These are phyloP conservation scores for Drosophila rufa DNA, from an alignment of 1,140 invertebrate species.

Conservation along the genomic window DNA sequence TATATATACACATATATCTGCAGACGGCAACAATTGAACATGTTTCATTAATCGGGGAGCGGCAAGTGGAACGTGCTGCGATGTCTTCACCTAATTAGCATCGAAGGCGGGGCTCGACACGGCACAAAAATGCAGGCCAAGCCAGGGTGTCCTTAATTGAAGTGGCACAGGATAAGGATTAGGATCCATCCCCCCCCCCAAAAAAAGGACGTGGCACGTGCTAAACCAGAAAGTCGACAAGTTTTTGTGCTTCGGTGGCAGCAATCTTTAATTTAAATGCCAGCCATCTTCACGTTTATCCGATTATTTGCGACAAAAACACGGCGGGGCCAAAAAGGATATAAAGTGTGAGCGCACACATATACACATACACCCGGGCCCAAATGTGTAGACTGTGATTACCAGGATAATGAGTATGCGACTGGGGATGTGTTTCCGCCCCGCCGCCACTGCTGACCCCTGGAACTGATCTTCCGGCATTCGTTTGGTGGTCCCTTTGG, in stretches of 20 bases:
- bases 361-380: too few relatives aligned
- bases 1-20: neutral
- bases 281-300: constrained; percentile 81
- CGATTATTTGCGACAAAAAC: constrained; percentile 70
- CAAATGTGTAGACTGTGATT: constrained; percentile 16
- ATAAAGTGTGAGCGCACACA: constrained; percentile 5
- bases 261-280: constrained; percentile 83
- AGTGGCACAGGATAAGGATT: constrained; percentile 34
- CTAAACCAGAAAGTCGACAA: constrained; percentile 48
- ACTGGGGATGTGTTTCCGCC: constrained; percentile 4
- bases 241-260: constrained; percentile 66
- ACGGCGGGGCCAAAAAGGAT: constrained; percentile 20
- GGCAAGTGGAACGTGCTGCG: constrained; percentile 60
- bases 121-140: constrained; percentile 67
- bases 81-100: constrained; percentile 72
- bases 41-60: constrained; percentile 35
- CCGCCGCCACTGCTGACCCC: neutral
- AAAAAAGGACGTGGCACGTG: constrained; percentile 45
- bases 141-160: constrained; percentile 53
- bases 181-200: neutral
- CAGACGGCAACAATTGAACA: constrained; percentile 41
- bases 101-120: constrained; percentile 42
- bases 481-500: neutral
- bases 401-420: constrained; percentile 27
- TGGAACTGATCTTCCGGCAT: neutral